Base-by-base conservation (phyloP, 2,888 invertebrate genomes). In the Dynastes hyllus region DNA sequence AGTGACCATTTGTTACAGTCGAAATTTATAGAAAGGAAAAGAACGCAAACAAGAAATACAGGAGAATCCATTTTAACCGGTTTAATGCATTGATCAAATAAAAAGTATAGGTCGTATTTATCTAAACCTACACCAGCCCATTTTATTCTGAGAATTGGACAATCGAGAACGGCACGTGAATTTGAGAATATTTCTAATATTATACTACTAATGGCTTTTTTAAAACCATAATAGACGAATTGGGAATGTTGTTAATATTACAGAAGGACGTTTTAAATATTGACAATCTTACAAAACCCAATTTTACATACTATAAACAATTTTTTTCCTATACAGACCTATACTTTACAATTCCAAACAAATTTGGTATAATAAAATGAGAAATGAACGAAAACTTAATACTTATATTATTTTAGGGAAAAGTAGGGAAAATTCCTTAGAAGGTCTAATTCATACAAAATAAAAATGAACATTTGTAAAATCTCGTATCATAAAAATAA, bases 11-110 rank as follows among this genome's bases (percentile, higher is more conserved):
- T 61, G 58, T 75, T 75, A 75, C 73, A 80, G 80, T 70, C 81
- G 61, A 81, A 82, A 83, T 81, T 76, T 82, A 82, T 82, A 83
- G 80, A 83, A 78, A 73, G 73, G 40, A 73, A 65, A 40, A 58
- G 55, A 58, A 22, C 55, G n/a, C 55, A 22, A 58, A 58, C 22
- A 58, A 45, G 40, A 75, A 45, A 50, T 75, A 75, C 45, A 55
- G 13, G 50, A 55, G 9, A 71, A 51, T 27, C 45, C 32, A 70
- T 8, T 22, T 58, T 58, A 22, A 8, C 11, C 45, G 6, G 55
- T 22, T 58, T 58, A 5, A 16, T 22, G 9, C 22, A 58, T 4
- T 1, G 22, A 16, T 66, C 11, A 37, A n/a, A 40, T 66, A 66
- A 45, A 67, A 45, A 67, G 22, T 58, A 58, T 58, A 58, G 22